Conservation (phyloP, 2,797 vertebrate genomes). For the Agapornis canus region DNA sequence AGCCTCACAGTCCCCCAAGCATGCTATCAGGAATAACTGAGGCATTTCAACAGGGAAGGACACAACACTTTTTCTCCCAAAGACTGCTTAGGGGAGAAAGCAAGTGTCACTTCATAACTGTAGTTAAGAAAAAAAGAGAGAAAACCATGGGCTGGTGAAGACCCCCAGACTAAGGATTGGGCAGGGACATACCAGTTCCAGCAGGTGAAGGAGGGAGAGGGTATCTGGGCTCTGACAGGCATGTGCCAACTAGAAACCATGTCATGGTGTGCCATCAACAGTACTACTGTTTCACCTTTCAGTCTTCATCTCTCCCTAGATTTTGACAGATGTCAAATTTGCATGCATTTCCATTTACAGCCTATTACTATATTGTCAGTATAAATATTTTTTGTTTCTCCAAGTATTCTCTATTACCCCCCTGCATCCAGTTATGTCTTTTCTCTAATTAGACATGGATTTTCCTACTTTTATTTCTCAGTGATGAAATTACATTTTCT, state of each 20-base stretch:
- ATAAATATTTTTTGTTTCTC: background rate
- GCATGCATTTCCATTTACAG: background rate
- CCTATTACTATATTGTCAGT: background rate
- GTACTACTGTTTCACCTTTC: background rate
- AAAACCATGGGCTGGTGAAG: background rate
- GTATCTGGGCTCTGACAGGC: background rate
- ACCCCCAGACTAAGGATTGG: background rate
- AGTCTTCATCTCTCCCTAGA: background rate
- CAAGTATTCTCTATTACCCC: background rate
- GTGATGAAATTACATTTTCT: background rate
- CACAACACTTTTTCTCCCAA: background rate
- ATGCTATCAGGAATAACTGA: background rate
- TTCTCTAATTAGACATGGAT: background rate
- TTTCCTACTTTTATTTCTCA: background rate
- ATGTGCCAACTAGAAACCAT: background rate
- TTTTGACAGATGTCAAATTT: background rate
- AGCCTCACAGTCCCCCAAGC: rapidly evolving
- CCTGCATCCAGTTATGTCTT: background rate
- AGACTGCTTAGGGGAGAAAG: background rate
- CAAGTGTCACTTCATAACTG: background rate
- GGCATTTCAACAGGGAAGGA: background rate
- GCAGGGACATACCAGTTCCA: rapidly evolving
- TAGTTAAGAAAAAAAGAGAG: background rate
- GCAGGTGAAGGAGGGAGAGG: background rate
- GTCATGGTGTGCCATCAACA: background rate